Evolutionary conservation across 2,888 invertebrate species (phyloP), one percentile per base, ranked within the genome.

Genomic region (Pheosia gnoma): DNA sequence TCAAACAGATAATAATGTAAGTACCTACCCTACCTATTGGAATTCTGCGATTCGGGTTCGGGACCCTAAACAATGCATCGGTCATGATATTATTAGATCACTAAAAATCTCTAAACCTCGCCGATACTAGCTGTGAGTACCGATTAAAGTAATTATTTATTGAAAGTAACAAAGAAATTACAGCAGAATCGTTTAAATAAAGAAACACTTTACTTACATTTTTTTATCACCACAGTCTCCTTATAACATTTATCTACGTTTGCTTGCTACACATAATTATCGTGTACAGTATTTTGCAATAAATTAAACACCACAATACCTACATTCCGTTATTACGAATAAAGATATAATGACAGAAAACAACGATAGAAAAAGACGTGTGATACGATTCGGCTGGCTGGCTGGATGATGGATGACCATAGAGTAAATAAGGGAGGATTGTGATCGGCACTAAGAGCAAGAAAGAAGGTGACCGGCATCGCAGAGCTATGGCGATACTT

Each of bases 341-440:
- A 78, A 82, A 80, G 72, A 74, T 63, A 69, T 80, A 80, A 81
- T 86, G 88, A 88, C 89, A 89, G 89, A 90, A 89, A 90, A 89
- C 88, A 91, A 85, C 85, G 81, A 84, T 85, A 83, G 81, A 88
- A 89, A 88, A 88, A 89, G 88, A 91, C 89, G 90, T 90, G 86
- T 81, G 80, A 74, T 78, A 77, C 74, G 79, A 25, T 25, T 25
- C 25, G 25, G 36, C 25, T 25, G 25, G 81, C 79, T 78, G 82
- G 82, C 84, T 84, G 82, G 83, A 82, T 80, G 81, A 79, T 75
- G 25, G 25, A 25, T 25, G 25, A 25, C 25, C 25, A 25, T 25
- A 25, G 25, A 25, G 25, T 25, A 25, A 25, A 25, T 25, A 25
- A 25, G 25, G 25, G 25, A 25, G 25, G 25, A 25, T 25, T 25